phyloP scores from a whole-genome alignment of 2,888 invertebrate genomes.

The Branchipolynoe longqiensis region DNA sequence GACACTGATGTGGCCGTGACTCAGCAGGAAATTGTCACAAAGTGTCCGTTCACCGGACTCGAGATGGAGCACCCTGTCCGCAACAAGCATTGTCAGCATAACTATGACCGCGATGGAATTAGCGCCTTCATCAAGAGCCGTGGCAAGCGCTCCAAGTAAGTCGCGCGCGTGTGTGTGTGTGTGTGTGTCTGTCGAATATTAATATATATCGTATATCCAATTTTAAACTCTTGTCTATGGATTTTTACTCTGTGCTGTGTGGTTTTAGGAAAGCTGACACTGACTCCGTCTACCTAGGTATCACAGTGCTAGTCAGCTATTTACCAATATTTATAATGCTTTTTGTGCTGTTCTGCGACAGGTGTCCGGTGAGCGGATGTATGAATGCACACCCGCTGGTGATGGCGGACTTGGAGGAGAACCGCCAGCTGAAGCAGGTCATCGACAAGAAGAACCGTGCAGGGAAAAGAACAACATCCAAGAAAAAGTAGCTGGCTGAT shows the following conservation, averaged over 20 bases:
- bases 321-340: not conserved
- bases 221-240: too few relatives aligned
- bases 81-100: slow-evolving; percentile 77
- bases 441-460: slow-evolving; percentile 73
- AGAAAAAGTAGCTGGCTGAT: not conserved
- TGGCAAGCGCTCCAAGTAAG: slow-evolving; percentile 62
- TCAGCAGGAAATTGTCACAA: slow-evolving; percentile 81
- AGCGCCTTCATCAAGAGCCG: slow-evolving; percentile 70
- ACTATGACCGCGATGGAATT: slow-evolving; percentile 78
- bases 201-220: too few relatives aligned
- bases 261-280: not conserved
- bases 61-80: slow-evolving; percentile 77
- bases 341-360: slow-evolving; percentile 61
- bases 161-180: not conserved
- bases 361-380: slow-evolving; percentile 78
- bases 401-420: slow-evolving; percentile 72
- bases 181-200: too few relatives aligned
- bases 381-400: slow-evolving; percentile 72
- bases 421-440: slow-evolving; percentile 74
- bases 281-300: too few relatives aligned
- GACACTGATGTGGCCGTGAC: slow-evolving; percentile 61
- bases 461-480: slow-evolving; percentile 57
- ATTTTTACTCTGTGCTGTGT: too few relatives aligned
- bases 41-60: slow-evolving; percentile 78
- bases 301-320: too few relatives aligned